A percentile compares a stretch with the other conserved stretches of the same genome.
These are phyloP conservation scores for Rhea americana DNA, from an alignment of 2,113 vertebrate species.

Conservation along the genomic window DNA sequence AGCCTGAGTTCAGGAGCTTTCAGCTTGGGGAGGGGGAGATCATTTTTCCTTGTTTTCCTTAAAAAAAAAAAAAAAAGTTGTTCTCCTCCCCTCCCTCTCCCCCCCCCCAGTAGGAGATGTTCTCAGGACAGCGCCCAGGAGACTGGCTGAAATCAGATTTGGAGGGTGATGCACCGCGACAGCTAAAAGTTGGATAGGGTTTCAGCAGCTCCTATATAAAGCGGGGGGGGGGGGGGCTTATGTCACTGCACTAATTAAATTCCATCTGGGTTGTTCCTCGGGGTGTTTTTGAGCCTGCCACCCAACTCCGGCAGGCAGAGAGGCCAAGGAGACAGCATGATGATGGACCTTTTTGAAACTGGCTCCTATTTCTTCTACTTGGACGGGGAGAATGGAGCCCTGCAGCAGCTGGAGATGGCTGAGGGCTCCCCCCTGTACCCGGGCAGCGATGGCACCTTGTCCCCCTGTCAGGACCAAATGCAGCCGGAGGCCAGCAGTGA, in stretches of 20 bases:
- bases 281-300: constrained; percentile 78
- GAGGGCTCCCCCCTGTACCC: constrained; percentile 91
- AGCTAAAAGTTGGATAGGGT: constrained; percentile 94
- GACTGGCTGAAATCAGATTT: constrained; percentile 78
- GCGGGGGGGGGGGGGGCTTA: constrained; percentile 82
- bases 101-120: constrained; percentile 53
- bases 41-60: neutral
- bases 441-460: constrained; percentile 86
- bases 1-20: fast-evolving
- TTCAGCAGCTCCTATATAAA: constrained; percentile 97
- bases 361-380: constrained; percentile 97
- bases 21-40: fast-evolving
- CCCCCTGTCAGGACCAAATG: constrained; percentile 86
- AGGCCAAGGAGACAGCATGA: constrained; percentile 84
- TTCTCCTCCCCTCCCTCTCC: neutral
- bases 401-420: constrained; percentile 90
- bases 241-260: constrained; percentile 97
- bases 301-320: constrained; percentile 67
- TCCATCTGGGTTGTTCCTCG: constrained; percentile 84
- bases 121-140: constrained; percentile 63
- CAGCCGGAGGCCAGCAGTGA: constrained; percentile 87
- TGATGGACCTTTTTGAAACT: constrained; percentile 99
- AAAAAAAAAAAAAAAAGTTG: too few relatives aligned
- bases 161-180: constrained; percentile 86
- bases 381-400: constrained; percentile 89